These are phyloP conservation scores for Cylindroiulus punctatus DNA, from an alignment of 2,888 invertebrate genomes.

Conservation along the genomic window DNA sequence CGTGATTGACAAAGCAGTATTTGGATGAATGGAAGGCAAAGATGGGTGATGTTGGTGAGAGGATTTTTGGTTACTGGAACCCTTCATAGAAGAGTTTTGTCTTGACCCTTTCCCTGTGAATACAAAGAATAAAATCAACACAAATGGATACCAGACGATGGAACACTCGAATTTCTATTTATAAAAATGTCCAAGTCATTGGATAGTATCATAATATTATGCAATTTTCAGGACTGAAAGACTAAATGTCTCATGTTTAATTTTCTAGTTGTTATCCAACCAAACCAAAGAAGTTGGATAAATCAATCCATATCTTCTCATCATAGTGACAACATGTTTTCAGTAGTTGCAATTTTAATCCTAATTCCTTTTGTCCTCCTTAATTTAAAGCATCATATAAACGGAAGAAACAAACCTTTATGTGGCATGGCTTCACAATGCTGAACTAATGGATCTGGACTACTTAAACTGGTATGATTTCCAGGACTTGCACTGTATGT, in stretches of 20 bases:
- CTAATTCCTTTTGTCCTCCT: too few relatives aligned
- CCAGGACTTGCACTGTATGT: slow-evolving; percentile 54
- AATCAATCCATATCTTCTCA: too few relatives aligned
- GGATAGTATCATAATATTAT: too few relatives aligned
- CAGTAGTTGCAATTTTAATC: too few relatives aligned
- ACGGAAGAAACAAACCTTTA: slow-evolving; percentile 51
- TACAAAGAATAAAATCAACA: neutral
- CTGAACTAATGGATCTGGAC: slow-evolving; percentile 51
- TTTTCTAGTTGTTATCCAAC: too few relatives aligned
- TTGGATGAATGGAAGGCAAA: slow-evolving; percentile 52
- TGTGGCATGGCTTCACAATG: slow-evolving; percentile 40
- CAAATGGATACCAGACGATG: too few relatives aligned
- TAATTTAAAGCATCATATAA: neutral
- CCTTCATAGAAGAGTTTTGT: slow-evolving; percentile 51
- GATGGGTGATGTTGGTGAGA: slow-evolving; percentile 48
- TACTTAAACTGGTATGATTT: slow-evolving; percentile 47
- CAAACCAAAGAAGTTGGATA: too few relatives aligned
- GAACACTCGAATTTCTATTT: too few relatives aligned
- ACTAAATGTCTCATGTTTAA: too few relatives aligned
- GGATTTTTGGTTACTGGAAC: slow-evolving; percentile 50
- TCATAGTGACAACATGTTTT: too few relatives aligned
- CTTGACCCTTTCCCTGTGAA: slow-evolving; percentile 49
- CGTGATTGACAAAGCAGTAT: neutral
- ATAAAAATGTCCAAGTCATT: too few relatives aligned
- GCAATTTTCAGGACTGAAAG: too few relatives aligned